phyloP scores from a whole-genome alignment of 2,888 invertebrate species.

The Coleophora deauratella region DNA sequence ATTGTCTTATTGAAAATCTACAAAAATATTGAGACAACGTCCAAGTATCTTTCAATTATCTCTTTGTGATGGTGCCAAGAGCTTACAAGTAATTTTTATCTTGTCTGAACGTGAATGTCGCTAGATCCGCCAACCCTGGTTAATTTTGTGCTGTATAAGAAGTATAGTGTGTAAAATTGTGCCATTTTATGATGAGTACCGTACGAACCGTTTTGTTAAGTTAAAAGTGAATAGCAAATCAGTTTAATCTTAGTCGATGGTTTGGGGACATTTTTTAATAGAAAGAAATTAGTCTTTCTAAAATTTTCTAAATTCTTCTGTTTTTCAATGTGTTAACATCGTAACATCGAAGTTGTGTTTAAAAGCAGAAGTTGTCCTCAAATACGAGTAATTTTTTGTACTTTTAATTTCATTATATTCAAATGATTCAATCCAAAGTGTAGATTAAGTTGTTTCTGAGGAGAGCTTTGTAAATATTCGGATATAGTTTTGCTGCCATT shows the following conservation, averaged over 20 bases:
- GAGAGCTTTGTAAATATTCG: slow-evolving; percentile 52
- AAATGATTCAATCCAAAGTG: slow-evolving; percentile 36
- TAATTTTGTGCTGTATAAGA: slow-evolving; percentile 5
- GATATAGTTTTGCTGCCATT: slow-evolving; percentile 45
- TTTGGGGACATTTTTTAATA: too few species aligned
- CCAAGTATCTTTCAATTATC: too few species aligned
- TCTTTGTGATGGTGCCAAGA: too few species aligned
- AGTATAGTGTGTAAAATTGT: slow-evolving; percentile 14
- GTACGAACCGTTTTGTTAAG: slow-evolving; percentile 5
- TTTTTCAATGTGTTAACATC: too few species aligned
- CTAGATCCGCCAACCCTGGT: background rate
- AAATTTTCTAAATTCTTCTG: background rate
- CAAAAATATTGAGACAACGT: too few species aligned
- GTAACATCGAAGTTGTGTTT: too few species aligned
- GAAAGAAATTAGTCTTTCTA: background rate
- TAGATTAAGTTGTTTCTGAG: slow-evolving; percentile 34
- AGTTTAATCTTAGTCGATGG: background rate
- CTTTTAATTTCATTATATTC: slow-evolving; percentile 17
- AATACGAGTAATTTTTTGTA: background rate
- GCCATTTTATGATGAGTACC: slow-evolving; percentile 21
- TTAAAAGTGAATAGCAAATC: background rate
- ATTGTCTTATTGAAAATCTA: too few species aligned
- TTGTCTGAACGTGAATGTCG: too few species aligned
- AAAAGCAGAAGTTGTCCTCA: too few species aligned
- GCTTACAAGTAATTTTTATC: too few species aligned